Base-by-base conservation (phyloP, 2,888 invertebrate genomes). In the Drosophila emarginata region DNA sequence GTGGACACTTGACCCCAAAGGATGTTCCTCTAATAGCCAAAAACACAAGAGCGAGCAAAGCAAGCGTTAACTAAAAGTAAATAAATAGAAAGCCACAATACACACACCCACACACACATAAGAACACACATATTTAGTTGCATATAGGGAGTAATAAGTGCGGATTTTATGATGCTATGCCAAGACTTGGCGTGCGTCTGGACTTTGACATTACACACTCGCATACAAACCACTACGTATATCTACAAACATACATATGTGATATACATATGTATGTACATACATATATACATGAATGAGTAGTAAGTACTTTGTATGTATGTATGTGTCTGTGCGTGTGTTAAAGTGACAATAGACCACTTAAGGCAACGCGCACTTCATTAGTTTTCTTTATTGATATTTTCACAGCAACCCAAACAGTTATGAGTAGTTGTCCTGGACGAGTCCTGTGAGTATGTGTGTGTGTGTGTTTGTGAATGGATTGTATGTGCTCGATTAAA, bases 321-420 rank as follows among this genome's bases (percentile, higher is more conserved):
- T 56, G 64, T 26, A 36, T 60, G 58, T 70, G 60, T 37, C 21
- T 56, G 62, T 52, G 65, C 70, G 78, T 78, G 79, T 74, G 73
- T 70, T 76, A 62, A 83, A 83, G 87, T 86, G 86, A 80, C 81
- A 80, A 77, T 85, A 85, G 87, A 86, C 88, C 78, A 85, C 88
- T 85, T 85, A 87, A 85, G 83, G 79, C 80, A 69, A 78, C 78
- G 83, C 83, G 86, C 82, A 85, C 80, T 85, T 87, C 86, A 85
- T 85, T 87, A 87, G 82, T 78, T 85, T 80, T 80, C 77, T 87
- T 87, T 85, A 87, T 87, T 82, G 87, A 86, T 83, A 87, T 86
- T 82, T 82, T 82, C 84, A 79, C 79, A 84, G 79, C 87, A 73
- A 75, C 87, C 64, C 61, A 63, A 68, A 77, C 75, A 82, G 81